These are phyloP conservation scores for Sarcophaga rosellei DNA, from an alignment of 2,888 invertebrate genomes.

Conservation along the genomic window DNA sequence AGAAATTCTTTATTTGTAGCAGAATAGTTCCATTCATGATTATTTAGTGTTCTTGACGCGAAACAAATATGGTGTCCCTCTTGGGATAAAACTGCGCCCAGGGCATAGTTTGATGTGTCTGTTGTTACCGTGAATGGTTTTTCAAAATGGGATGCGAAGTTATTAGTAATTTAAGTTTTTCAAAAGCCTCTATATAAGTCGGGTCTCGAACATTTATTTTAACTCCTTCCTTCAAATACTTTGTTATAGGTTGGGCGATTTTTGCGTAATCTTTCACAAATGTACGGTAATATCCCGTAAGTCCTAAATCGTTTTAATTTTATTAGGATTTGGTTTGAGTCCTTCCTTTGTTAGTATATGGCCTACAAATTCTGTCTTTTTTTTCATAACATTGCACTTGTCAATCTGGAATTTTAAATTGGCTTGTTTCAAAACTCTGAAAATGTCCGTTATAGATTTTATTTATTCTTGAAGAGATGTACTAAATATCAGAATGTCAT, in stretches of 20 bases:
- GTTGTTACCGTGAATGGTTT: no score
- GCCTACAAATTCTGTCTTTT: slow-evolving; percentile 21
- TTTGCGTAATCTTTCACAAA: slow-evolving; percentile 25
- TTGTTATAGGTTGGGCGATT: slow-evolving; percentile 25
- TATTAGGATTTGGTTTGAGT: slow-evolving; percentile 12
- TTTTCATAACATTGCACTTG: slow-evolving; percentile 39
- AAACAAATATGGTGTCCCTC: no score
- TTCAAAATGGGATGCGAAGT: no score
- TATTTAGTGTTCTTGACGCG: no score
- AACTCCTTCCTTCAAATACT: slow-evolving; percentile 28
- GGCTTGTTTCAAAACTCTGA: background rate
- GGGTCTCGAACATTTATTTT: slow-evolving; percentile 23
- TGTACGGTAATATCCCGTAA: slow-evolving; percentile 24
- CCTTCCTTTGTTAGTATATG: slow-evolving; percentile 31
- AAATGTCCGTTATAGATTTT: slow-evolving; percentile 4
- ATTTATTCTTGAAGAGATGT: background rate
- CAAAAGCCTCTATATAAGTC: background rate
- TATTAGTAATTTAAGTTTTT: no score
- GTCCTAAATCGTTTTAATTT: slow-evolving; percentile 3
- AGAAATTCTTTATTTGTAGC: no score
- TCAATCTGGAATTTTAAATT: slow-evolving; percentile 43
- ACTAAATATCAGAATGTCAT: background rate
- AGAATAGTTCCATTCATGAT: no score
- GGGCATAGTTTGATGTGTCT: no score
- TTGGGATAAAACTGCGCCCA: no score